Conservation (phyloP, 2,888 invertebrate species). For the Dysmachus trigonus region DNA sequence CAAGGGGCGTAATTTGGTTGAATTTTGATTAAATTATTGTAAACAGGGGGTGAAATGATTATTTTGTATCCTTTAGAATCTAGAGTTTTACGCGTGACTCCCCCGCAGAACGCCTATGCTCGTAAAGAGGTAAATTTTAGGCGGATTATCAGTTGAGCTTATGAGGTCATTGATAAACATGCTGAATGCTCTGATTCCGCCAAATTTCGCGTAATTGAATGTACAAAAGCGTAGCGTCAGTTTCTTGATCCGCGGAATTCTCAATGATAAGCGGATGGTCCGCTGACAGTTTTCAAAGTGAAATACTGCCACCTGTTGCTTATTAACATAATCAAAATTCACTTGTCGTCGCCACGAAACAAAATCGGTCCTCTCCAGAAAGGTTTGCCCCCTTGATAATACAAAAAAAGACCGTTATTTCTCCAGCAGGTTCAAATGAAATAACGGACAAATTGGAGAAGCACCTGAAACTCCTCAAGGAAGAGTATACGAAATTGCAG, state of each 20-base stretch:
- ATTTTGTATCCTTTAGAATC: not conserved
- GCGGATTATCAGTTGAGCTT: not conserved
- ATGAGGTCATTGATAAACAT: not conserved
- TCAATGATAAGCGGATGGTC: not conserved
- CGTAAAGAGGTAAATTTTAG: not conserved
- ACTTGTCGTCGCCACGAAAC: not conserved
- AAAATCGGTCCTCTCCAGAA: too few relatives aligned
- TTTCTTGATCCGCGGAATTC: not conserved
- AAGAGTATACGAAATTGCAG: constrained; percentile 91
- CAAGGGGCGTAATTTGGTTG: not conserved
- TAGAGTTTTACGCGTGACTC: not conserved
- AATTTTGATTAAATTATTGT: not conserved
- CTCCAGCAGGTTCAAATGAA: constrained; percentile 54
- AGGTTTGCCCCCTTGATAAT: not conserved
- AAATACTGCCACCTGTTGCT: constrained; percentile 16
- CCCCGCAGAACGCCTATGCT: too few relatives aligned
- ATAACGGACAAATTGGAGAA: constrained; percentile 75
- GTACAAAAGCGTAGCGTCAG: not conserved
- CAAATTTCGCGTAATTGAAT: not conserved
- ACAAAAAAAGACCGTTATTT: not conserved
- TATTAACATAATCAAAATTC: not conserved
- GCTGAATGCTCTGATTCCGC: not conserved
- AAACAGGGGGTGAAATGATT: not conserved
- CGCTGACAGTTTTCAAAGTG: not conserved
- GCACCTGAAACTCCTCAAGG: constrained; percentile 84